Evolutionary conservation across 2,888 invertebrate genomes (phyloP), one percentile per base, ranked within the genome.

Genomic region (Seira musarum): DNA sequence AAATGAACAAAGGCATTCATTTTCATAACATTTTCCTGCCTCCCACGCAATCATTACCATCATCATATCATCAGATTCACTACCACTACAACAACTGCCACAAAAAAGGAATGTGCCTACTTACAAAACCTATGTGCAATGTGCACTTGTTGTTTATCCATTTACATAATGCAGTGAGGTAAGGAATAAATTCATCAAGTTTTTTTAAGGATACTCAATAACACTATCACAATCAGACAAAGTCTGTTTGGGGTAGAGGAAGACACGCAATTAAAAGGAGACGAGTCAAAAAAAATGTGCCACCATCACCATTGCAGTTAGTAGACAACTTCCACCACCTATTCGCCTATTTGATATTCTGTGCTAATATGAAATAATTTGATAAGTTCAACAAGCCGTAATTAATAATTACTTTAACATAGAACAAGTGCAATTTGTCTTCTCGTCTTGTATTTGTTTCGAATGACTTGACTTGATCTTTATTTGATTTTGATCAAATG

Each of bases 321-420:
- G n/a, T n/a, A n/a, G n/a, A n/a, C n/a, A n/a, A n/a, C n/a, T n/a
- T n/a, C n/a, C n/a, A n/a, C n/a, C n/a, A n/a, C n/a, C n/a, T n/a
- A n/a, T 30, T 30, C 8, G 8, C 30, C 30, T 30, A 30, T 30
- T 30, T 30, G 30, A 30, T 30, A 53, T 53, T 53, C 53, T 15
- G 53, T 53, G 53, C 17, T 53, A 13, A 17, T 17, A 53, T n/a
- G 53, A 2, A 3, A 53, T 53, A 53, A 53, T 53, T 53, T 53
- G 53, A 53, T 17, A 53, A 53, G 17, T 30, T 53, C 53, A 53
- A 53, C 53, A 53, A 53, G 53, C 53, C 17, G 3, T 53, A 53
- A 53, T 53, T 53, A 53, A 53, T 53, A 53, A 53, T 53, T 53
- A 53, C 53, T 53, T 53, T 53, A 53, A 17, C 53, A 30, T 30